These are phyloP conservation scores for Gandaritis pyraliata DNA, from an alignment of 2,888 invertebrate genomes.

Conservation along the genomic window DNA sequence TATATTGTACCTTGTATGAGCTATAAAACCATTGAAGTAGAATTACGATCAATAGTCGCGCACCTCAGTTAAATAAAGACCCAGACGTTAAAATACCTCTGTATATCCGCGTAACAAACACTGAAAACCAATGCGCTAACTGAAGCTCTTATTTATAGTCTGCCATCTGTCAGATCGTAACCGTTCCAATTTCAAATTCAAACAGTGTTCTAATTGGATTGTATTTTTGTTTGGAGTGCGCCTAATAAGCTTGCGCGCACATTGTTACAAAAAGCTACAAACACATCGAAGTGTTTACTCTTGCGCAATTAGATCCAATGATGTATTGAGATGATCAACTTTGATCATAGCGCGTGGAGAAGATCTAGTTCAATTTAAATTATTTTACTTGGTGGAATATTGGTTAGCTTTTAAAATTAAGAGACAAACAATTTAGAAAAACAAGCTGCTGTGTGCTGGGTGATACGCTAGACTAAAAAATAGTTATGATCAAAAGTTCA, in stretches of 20 bases:
- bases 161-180: slow-evolving; percentile 80
- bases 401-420: too few species aligned
- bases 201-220: slow-evolving; percentile 80
- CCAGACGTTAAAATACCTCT: slow-evolving; percentile 71
- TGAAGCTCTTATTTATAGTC: slow-evolving; percentile 77
- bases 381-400: background rate
- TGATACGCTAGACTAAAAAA: too few species aligned
- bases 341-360: slow-evolving; percentile 23
- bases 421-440: too few species aligned
- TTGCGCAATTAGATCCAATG: slow-evolving; percentile 81
- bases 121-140: slow-evolving; percentile 65
- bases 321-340: slow-evolving; percentile 64
- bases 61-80: slow-evolving; percentile 52
- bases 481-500: too few species aligned
- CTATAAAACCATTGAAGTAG: background rate
- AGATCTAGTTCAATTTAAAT: slow-evolving; percentile 37
- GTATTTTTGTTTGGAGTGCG: slow-evolving; percentile 81
- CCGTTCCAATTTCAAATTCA: slow-evolving; percentile 78
- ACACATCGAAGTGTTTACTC: slow-evolving; percentile 78
- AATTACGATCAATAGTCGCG: slow-evolving; percentile 14
- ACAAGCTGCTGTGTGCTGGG: too few species aligned
- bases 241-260: slow-evolving; percentile 78
- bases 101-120: slow-evolving; percentile 61
- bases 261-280: slow-evolving; percentile 75
- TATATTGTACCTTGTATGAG: too few species aligned